Conservation (phyloP, 2,888 invertebrate species). For the Scaptodrosophila latifasciaeformis region DNA sequence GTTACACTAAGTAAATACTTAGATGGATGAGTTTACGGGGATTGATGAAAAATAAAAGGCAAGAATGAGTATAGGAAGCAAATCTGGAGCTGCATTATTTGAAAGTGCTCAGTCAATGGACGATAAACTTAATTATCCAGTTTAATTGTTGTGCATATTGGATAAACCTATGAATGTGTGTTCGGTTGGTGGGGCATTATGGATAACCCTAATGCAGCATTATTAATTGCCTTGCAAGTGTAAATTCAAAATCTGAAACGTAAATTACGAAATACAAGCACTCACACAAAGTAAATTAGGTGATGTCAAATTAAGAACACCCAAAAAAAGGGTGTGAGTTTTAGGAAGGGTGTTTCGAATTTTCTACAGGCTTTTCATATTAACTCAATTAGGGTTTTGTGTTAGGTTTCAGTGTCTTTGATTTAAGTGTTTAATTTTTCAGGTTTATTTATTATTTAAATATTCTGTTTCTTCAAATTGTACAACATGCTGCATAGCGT, state of each 20-base stretch:
- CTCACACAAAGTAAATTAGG: slow-evolving; percentile 9
- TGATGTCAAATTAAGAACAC: neutral
- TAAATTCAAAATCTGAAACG: slow-evolving; percentile 61
- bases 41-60: too few species aligned
- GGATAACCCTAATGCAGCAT: slow-evolving; percentile 70
- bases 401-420: slow-evolving; percentile 25
- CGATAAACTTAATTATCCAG: slow-evolving; percentile 73
- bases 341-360: neutral
- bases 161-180: slow-evolving; percentile 5
- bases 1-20: too few species aligned
- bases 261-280: slow-evolving; percentile 63
- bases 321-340: neutral
- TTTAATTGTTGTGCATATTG: slow-evolving; percentile 57
- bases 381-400: slow-evolving; percentile 48
- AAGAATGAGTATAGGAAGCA: too few species aligned
- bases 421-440: slow-evolving; percentile 25
- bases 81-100: too few species aligned
- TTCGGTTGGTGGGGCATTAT: slow-evolving; percentile 15
- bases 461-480: too few species aligned
- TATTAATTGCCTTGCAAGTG: slow-evolving; percentile 72
- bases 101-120: slow-evolving; percentile 56
- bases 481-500: too few species aligned
- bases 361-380: slow-evolving; percentile 32
- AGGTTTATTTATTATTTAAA: slow-evolving; percentile 38
- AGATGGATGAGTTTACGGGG: too few species aligned